phyloP scores from a whole-genome alignment of 2,113 vertebrate species.

The Colossoma macropomum region DNA sequence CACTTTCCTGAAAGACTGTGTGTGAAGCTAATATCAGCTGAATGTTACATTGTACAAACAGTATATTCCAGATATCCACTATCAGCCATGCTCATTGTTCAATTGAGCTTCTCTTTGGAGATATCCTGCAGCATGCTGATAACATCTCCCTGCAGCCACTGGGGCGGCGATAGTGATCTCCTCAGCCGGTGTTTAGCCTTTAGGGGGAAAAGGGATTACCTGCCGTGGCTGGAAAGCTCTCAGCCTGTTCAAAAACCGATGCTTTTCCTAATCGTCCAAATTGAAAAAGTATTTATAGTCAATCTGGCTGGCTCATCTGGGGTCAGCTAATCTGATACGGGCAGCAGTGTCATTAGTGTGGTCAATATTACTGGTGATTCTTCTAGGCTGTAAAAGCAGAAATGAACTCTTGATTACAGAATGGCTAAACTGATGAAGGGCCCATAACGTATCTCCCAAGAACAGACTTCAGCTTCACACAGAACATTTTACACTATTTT shows the following conservation, averaged over 20 bases:
- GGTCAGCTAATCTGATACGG: not conserved
- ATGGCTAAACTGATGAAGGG: not conserved
- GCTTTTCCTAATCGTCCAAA: constrained; percentile 32
- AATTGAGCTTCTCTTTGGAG: constrained; percentile 26
- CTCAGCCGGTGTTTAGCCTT: constrained; percentile 36
- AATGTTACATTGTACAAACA: constrained; percentile 1
- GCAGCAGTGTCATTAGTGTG: not conserved
- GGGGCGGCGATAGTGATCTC: constrained; percentile 36
- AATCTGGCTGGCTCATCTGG: constrained; percentile 21
- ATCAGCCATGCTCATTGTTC: not conserved
- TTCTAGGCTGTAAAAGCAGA: not conserved
- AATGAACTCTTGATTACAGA: not conserved
- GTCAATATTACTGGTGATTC: not conserved
- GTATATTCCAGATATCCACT: not conserved
- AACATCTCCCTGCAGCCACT: constrained; percentile 34
- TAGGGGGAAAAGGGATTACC: constrained; percentile 50
- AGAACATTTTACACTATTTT: too few relatives aligned
- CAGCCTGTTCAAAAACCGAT: constrained; percentile 22
- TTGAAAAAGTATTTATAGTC: constrained; percentile 54
- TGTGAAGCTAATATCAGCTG: not conserved
- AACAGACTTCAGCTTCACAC: too few relatives aligned
- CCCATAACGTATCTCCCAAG: not conserved
- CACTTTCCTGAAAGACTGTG: not conserved
- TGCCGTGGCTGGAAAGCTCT: constrained; percentile 30
- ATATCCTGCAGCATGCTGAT: constrained; percentile 16